Conservation (phyloP, 1,140 invertebrate genomes). For the Lordiphosa mommai region DNA sequence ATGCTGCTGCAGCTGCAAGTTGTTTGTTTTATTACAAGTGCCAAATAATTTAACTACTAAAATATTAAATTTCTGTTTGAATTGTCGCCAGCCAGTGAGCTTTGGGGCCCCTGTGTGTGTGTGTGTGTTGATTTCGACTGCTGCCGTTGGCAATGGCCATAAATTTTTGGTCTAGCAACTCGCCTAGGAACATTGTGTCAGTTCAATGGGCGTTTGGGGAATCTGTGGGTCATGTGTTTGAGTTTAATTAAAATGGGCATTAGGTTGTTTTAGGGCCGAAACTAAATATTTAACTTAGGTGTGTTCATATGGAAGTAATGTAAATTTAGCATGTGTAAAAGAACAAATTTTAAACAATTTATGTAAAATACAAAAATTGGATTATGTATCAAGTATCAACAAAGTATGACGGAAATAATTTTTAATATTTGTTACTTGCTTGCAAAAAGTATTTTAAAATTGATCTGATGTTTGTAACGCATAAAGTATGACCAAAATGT, state of each 20-base stretch:
- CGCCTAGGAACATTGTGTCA: slow-evolving; percentile 37
- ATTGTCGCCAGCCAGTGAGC: slow-evolving; percentile 42
- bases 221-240: slow-evolving; percentile 63
- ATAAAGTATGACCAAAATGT: no score
- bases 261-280: slow-evolving; percentile 23
- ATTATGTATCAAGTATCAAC: no score
- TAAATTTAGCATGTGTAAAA: background rate
- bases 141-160: slow-evolving; percentile 37
- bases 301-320: background rate
- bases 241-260: slow-evolving; percentile 72
- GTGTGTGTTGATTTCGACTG: slow-evolving; percentile 3
- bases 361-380: no score
- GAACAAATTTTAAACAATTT: no score
- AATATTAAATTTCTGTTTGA: slow-evolving; percentile 76
- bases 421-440: no score
- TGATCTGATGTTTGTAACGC: no score
- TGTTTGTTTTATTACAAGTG: slow-evolving; percentile 77
- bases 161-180: slow-evolving; percentile 42
- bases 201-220: slow-evolving; percentile 70
- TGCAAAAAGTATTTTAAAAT: no score
- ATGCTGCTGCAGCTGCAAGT: slow-evolving; percentile 39
- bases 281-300: slow-evolving; percentile 5
- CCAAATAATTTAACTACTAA: slow-evolving; percentile 76
- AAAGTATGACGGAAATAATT: no score
- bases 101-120: slow-evolving; percentile 1